Percentiles rank a stretch among this genome's conserved stretches.
phyloP scores from a whole-genome alignment of 2,113 vertebrate genomes.

The Symphodus melops region DNA sequence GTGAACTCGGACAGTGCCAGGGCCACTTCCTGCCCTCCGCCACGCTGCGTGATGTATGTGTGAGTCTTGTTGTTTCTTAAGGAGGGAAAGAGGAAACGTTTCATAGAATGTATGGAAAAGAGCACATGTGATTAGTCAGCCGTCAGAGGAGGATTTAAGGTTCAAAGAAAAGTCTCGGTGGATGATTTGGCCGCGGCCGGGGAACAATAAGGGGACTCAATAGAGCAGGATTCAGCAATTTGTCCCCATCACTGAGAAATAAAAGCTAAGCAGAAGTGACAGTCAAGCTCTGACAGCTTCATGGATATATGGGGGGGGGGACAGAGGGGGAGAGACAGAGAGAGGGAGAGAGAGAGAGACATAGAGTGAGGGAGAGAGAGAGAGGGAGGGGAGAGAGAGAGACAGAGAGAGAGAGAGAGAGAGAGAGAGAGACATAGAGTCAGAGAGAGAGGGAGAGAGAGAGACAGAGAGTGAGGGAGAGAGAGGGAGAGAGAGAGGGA shows the following conservation, averaged over 20 bases:
- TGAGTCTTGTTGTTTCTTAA: background rate
- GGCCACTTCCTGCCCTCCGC: slow-evolving; percentile 1
- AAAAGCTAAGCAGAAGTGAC: slow-evolving; percentile 32
- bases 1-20: slow-evolving; percentile 26
- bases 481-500: background rate
- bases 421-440: too few species aligned
- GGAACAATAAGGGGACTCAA: slow-evolving; percentile 13
- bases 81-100: background rate
- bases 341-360: background rate
- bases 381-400: too few species aligned
- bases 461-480: background rate
- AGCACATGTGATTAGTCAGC: background rate
- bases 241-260: background rate
- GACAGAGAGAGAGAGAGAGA: too few species aligned
- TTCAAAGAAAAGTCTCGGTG: background rate
- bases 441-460: too few species aligned
- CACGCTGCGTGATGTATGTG: slow-evolving; percentile 5
- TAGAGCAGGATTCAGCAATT: background rate
- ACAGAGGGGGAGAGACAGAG: background rate
- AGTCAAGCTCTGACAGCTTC: slow-evolving; percentile 15
- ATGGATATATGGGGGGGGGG: slow-evolving; percentile 16
- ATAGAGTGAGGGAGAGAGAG: too few species aligned
- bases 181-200: background rate
- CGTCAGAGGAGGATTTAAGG: slow-evolving; percentile 3
- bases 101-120: background rate